phyloP scores from a whole-genome alignment of 2,888 invertebrate genomes.

The Amphipoea oculea region DNA sequence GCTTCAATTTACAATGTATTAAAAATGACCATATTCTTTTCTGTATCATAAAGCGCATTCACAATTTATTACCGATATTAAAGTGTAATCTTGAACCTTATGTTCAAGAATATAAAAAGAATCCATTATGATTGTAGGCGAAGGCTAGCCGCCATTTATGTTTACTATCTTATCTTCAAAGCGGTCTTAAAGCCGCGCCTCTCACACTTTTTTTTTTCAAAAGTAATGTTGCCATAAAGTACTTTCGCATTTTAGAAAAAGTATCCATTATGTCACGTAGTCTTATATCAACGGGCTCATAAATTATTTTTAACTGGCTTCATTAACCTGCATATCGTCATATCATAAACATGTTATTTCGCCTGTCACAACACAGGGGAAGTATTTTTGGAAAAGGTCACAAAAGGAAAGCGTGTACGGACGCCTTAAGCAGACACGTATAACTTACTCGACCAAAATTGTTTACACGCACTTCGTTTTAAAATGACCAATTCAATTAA shows the following conservation, averaged over 20 bases:
- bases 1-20: conserved; percentile 27
- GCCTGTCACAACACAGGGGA: conserved; percentile 69
- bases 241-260: conserved; percentile 64
- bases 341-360: conserved; percentile 71
- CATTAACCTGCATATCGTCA: conserved; percentile 69
- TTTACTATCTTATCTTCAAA: conserved; percentile 52
- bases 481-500: conserved; percentile 59
- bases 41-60: conserved; percentile 28
- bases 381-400: conserved; percentile 83
- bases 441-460: conserved; percentile 54
- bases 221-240: conserved; percentile 34
- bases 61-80: conserved; percentile 55
- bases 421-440: conserved; percentile 44
- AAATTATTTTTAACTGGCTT: conserved; percentile 67
- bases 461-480: conserved; percentile 50
- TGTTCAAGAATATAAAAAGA: conserved; percentile 53
- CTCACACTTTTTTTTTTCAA: conserved; percentile 40
- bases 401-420: conserved; percentile 80
- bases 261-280: conserved; percentile 63
- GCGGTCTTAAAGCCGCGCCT: conserved; percentile 38
- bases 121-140: conserved; percentile 54
- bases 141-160: conserved; percentile 39
- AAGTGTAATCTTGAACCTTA: conserved; percentile 52
- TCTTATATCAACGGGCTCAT: conserved; percentile 58
- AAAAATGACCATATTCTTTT: conserved; percentile 27